These are phyloP conservation scores for Cephalopachus bancanus DNA, from an alignment of 2,797 vertebrate species.

Conservation along the genomic window DNA sequence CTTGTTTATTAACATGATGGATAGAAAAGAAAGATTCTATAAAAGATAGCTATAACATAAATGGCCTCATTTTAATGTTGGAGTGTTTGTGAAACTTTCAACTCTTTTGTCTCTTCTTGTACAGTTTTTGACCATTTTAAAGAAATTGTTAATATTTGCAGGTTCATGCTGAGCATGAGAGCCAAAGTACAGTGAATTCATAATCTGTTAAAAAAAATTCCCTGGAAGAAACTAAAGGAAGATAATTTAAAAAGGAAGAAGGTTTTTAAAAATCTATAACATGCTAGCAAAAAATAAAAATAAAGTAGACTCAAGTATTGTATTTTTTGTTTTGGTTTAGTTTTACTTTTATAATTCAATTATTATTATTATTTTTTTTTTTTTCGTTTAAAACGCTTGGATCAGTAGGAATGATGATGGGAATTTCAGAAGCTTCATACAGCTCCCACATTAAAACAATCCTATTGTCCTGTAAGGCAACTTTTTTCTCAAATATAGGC, in stretches of 20 bases:
- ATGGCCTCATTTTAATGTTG: background rate
- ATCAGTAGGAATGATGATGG: background rate
- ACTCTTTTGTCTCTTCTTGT: background rate
- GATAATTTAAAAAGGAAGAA: background rate
- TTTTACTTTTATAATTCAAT: background rate
- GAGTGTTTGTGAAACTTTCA: background rate
- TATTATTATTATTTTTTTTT: background rate
- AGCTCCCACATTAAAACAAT: background rate
- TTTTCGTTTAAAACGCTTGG: background rate
- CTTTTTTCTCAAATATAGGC: background rate
- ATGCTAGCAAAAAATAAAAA: background rate
- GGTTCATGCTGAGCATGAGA: background rate
- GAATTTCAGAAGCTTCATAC: background rate
- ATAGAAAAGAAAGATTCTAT: background rate
- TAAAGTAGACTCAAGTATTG: background rate
- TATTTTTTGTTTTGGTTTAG: background rate
- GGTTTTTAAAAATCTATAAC: background rate
- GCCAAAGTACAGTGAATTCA: background rate
- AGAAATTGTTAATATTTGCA: background rate
- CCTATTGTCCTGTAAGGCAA: background rate
- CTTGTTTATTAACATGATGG: background rate
- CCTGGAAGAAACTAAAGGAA: background rate
- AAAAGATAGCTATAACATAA: background rate
- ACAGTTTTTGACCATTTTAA: background rate
- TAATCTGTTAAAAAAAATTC: background rate